A percentile compares a stretch with the other conserved stretches of the same genome.
Evolutionary conservation across 2,888 invertebrate genomes (phyloP).

Genomic region (Tachina lurida): DNA sequence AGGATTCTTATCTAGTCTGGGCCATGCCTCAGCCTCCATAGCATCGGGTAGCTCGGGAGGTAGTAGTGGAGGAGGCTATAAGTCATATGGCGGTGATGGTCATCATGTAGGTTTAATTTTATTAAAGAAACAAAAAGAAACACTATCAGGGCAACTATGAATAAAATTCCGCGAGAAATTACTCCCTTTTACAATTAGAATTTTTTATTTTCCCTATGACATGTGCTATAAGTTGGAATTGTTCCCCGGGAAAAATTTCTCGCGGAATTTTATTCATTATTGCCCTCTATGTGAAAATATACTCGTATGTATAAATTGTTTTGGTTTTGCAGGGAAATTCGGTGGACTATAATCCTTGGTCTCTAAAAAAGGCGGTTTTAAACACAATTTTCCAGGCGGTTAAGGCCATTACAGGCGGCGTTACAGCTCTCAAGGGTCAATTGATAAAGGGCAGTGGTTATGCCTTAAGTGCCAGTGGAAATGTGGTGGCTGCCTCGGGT

Average conservation of each 20-base stretch:
- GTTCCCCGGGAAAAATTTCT: too few species aligned
- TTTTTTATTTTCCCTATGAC: too few species aligned
- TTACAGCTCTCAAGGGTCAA: constrained; percentile 93
- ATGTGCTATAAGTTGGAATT: too few species aligned
- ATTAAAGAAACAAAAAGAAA: neutral
- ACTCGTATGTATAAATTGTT: neutral
- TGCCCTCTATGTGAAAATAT: neutral
- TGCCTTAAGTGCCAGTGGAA: constrained; percentile 86
- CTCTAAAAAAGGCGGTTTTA: constrained; percentile 91
- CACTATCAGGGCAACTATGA: too few species aligned
- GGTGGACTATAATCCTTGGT: constrained; percentile 87
- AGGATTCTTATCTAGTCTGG: constrained; percentile 80
- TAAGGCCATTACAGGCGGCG: constrained; percentile 93
- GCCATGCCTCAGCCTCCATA: constrained; percentile 82
- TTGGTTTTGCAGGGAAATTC: constrained; percentile 78
- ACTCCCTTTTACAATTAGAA: too few species aligned
- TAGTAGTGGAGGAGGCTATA: constrained; percentile 78
- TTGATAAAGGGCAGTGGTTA: constrained; percentile 92
- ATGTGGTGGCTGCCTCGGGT: constrained; percentile 89
- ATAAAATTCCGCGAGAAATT: too few species aligned
- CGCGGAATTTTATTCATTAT: too few species aligned
- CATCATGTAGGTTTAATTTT: constrained; percentile 76
- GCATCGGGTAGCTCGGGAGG: constrained; percentile 82
- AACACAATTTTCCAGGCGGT: constrained; percentile 93
- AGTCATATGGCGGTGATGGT: constrained; percentile 74